Evolutionary conservation across 53 echinoderm and acorn worm genomes (phyloP), one percentile per base, ranked within the genome.

Genomic region (Temnopleurus reevesii): DNA sequence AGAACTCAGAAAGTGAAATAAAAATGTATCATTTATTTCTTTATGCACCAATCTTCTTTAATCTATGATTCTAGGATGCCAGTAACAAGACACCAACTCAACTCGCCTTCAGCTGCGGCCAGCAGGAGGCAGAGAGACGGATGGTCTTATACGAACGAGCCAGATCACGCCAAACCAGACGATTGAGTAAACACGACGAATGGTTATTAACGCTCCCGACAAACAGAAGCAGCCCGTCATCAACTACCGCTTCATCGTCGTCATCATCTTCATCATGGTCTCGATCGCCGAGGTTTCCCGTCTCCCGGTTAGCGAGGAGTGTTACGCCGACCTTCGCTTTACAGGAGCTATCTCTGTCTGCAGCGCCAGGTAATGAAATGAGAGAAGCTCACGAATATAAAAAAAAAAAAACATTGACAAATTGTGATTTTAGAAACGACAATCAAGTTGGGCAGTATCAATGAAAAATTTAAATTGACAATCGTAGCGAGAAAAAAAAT

Each of bases 81-180:
- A 59, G 76, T 27, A 92, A 93, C 15, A 86, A 91, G 54, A 96
- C 95, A 13, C 95, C 96, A 19, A 77, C 92, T 3, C 89, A 95
- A 47, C 55, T 92, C 1, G 96, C 96, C 38, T 90, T 86, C 60
- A 92, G 89, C 51, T 96, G 95, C 89, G 94, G 94, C 25, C 96
- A 96, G 60, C 93, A 91, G 57, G 95, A 93, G 45, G 90, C 92
- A 0, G 93, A 96, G 59, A 89, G 95, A 15, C 86, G 92, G 24
- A 87, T 95, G 43, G 54, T 90, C n/a, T 46, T 91, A 27, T 90
- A 90, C 64, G 80, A 93, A 46, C 76, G 90, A 65, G 89, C 91
- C 19, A 85, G 77, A 63, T 77, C 71, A 66, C 58, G 92, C 29
- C 81, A 90, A 43, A 85, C 61, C 26, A 90, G 76, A 45, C 46